These are phyloP conservation scores for Camelus bactrianus DNA, from an alignment of 2,113 vertebrate species.

Conservation along the genomic window DNA sequence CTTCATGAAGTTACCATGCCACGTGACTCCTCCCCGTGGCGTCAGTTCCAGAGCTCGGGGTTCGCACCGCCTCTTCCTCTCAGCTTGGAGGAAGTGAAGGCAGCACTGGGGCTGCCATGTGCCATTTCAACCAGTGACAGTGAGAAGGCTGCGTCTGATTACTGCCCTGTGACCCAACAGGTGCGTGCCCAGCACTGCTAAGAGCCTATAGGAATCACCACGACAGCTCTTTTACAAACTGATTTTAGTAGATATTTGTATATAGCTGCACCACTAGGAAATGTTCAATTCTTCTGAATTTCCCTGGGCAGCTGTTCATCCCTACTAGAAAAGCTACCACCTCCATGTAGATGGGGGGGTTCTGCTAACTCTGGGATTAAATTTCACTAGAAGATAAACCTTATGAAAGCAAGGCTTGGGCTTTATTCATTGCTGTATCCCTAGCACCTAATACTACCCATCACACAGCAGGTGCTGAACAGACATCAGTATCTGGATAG, in stretches of 20 bases:
- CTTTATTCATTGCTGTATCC: neutral
- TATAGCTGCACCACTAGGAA: neutral
- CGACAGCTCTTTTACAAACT: neutral
- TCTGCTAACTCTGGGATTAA: neutral
- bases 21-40: fast-evolving
- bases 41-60: neutral
- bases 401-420: neutral
- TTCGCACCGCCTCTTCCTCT: neutral
- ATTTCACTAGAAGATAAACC: neutral
- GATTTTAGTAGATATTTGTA: neutral
- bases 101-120: neutral
- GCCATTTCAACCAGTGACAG: neutral
- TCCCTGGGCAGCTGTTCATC: neutral
- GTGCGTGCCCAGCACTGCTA: neutral
- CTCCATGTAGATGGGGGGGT: fast-evolving
- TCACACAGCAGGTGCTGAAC: neutral
- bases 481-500: neutral
- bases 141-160: fast-evolving
- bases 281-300: neutral
- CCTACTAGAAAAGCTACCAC: neutral
- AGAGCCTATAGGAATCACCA: neutral
- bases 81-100: neutral
- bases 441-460: neutral
- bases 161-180: neutral
- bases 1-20: neutral